These are phyloP conservation scores for Onchidella celtica DNA, from an alignment of 2,888 invertebrate genomes.

Conservation along the genomic window DNA sequence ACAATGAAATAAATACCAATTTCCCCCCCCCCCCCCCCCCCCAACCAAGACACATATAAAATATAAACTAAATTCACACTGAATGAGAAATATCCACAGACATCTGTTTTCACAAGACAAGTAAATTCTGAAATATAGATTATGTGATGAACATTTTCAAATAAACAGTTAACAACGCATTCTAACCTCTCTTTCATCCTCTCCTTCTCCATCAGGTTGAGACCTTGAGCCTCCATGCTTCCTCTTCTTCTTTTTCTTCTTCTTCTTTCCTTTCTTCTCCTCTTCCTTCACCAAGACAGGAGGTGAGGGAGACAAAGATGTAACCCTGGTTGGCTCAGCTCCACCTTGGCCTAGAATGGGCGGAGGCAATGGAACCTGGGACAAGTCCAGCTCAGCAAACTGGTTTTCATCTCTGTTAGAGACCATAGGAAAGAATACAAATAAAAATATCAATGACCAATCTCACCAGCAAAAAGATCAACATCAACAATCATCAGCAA, in stretches of 20 bases:
- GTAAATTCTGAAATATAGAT: too few relatives aligned
- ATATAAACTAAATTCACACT: too few relatives aligned
- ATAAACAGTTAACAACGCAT: too few relatives aligned
- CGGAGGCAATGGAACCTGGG: constrained; percentile 46
- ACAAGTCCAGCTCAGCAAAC: constrained; percentile 32
- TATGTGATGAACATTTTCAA: too few relatives aligned
- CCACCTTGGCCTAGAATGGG: background rate
- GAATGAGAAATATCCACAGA: too few relatives aligned
- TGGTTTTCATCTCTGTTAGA: constrained; percentile 36
- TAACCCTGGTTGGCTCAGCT: background rate
- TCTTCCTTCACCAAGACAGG: constrained; percentile 5
- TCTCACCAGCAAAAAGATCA: background rate
- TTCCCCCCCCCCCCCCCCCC: too few relatives aligned
- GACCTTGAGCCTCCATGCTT: background rate
- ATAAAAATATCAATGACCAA: background rate
- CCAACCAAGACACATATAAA: too few relatives aligned
- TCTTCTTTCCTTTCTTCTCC: background rate
- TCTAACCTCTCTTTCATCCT: constrained; percentile 37
- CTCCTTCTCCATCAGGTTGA: background rate
- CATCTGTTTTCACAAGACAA: too few relatives aligned
- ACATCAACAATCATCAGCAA: too few relatives aligned
- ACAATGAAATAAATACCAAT: too few relatives aligned
- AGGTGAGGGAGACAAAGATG: background rate
- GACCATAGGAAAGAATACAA: background rate
- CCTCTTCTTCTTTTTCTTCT: constrained; percentile 40